Base-by-base conservation (phyloP, 2,797 vertebrate genomes). In the Leuciscus waleckii region DNA sequence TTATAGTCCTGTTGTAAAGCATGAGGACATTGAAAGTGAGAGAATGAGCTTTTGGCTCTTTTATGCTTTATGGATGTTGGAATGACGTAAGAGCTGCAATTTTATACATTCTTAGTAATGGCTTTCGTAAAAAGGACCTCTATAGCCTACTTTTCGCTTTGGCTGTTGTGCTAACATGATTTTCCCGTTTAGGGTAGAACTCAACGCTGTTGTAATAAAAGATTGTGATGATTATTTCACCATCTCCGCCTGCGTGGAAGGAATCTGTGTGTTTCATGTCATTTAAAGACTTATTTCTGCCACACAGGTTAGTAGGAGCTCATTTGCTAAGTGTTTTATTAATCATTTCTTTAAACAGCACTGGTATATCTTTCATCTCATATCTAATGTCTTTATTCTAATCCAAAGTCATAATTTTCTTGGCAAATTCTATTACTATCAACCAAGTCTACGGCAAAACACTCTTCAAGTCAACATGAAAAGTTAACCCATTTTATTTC, bases 131-230 rank as follows among this genome's bases (percentile, higher is more conserved):
- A 89, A 89, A 88, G 90, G 92, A 94, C 91, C 93, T 94, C 90
- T 94, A 94, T 91, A 85, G 69, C 77, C 84, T 80, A 89, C 90
- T 91, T 92, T 94, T 94, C 91, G 92, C 93, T 93, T 92, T 92
- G 94, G 93, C 93, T 95, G 93, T 95, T 90, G 94, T 95, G 92
- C 93, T 95, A 92, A 94, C 90, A 87, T 91, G 91, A 87, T 92
- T 91, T 94, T 95, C 91, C 92, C 90, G 92, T 95, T 91, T 96
- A 95, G 94, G 93, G 87, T 95, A 96, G 95, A 85, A 86, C 81
- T 91, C 91, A 93, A 94, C 93, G 93, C 93, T 95, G 91, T 92
- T 92, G 92, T 95, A 93, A 92, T 90, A 93, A 93, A 95, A 92
- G 91, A 93, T 92, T 93, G 93, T 95, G 93, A 92, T 88, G 83